Evolutionary conservation across 2,888 invertebrate species (phyloP), one percentile per base, ranked within the genome.

Genomic region (Anodontia alba): DNA sequence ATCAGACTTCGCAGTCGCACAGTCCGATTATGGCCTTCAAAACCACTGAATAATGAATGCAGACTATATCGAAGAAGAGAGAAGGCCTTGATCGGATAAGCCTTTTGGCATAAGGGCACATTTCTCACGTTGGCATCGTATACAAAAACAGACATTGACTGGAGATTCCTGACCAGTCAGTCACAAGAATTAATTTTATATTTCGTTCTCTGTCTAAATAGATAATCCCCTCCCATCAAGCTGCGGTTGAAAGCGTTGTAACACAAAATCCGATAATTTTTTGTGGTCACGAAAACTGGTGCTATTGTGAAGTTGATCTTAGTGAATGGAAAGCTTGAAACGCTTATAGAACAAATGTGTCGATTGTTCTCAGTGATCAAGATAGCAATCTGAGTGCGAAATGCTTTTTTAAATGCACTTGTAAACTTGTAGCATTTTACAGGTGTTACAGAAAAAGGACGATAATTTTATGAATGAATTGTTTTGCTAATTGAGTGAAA

Each of bases 391-490:
- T 62, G 26, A 31, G 10, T 17, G 15, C 20, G 12, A 17, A 33
- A 62, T 10, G 62, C 20, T 62, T 62, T 62, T 33, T n/a, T n/a
- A n/a, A n/a, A n/a, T 31, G 31, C 10, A 12, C 31, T 12, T 20
- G 2, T 62, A 33, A 1, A 31, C 17, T 62, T 62, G 62, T 15
- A 31, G 29, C 15, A 62, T 31, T 33, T 33, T 62, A 29, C 62
- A 62, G 62, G 62, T 62, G 62, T 62, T 62, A 29, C 57, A 23
- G 29, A 23, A 7, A 29, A 57, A 57, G 29, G 29, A 57, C 2
- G 62, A 33, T 33, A 62, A 26, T 54, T 62, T 62, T 33, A 62
- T 62, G 62, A 62, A 62, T 62, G 62, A 62, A 33, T 20, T 46
- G 46, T 8, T 20, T 38, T 38, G 38, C 38, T 38, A 38, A 38